Conservation (phyloP, 2,113 vertebrate species). For the Tricholaema leucomelas region DNA sequence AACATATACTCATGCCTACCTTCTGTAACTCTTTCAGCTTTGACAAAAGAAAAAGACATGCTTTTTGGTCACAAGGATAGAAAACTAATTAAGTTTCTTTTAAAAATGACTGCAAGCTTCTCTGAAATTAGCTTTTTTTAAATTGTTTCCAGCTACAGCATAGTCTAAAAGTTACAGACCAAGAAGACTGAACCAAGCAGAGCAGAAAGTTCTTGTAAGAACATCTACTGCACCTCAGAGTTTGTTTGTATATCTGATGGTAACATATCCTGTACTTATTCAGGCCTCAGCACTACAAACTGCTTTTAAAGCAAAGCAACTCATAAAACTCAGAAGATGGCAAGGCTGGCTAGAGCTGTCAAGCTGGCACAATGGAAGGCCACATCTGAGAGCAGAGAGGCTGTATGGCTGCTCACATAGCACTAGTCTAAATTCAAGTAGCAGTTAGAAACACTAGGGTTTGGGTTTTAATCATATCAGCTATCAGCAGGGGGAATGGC, state of each 20-base stretch:
- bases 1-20: background rate
- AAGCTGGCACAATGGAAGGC: background rate
- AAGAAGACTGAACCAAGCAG: slow-evolving; percentile 33
- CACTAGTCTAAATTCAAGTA: background rate
- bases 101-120: slow-evolving; percentile 8
- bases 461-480: background rate
- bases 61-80: slow-evolving; percentile 25
- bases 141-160: slow-evolving; percentile 42
- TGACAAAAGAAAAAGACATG: slow-evolving; percentile 40
- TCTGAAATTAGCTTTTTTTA: slow-evolving; percentile 24
- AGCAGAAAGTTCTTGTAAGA: slow-evolving; percentile 58
- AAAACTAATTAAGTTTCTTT: slow-evolving; percentile 64
- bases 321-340: slow-evolving; percentile 9
- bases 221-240: slow-evolving; percentile 20
- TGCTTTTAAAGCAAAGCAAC: slow-evolving; percentile 34
- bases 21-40: slow-evolving; percentile 7
- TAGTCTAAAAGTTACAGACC: slow-evolving; percentile 34
- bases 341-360: background rate
- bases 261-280: slow-evolving; percentile 46
- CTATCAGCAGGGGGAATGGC: background rate
- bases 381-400: background rate
- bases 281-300: background rate
- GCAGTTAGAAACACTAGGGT: background rate
- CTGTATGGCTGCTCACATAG: background rate
- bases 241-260: slow-evolving; percentile 64